phyloP scores from a whole-genome alignment of 2,888 invertebrate species.

The Leptinotarsa peninsularis region DNA sequence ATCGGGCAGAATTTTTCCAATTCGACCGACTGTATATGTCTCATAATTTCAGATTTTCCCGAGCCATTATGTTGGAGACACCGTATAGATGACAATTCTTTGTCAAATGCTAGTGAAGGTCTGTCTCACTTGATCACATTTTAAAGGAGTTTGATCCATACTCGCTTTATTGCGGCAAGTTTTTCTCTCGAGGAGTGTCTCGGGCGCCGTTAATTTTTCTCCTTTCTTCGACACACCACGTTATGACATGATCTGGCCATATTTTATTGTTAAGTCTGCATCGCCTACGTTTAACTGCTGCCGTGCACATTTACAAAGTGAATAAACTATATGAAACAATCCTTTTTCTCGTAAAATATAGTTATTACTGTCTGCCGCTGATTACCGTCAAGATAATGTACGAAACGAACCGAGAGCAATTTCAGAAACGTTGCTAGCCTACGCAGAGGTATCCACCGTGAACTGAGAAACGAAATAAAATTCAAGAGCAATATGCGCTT shows the following conservation, averaged over 20 bases:
- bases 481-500: slow-evolving; percentile 3
- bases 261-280: slow-evolving; percentile 33
- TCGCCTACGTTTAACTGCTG: slow-evolving; percentile 38
- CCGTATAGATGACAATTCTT: no score
- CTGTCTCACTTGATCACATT: no score
- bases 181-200: slow-evolving; percentile 16
- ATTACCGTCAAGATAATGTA: slow-evolving; percentile 28
- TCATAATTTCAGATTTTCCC: no score
- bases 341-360: slow-evolving; percentile 27
- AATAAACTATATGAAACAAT: slow-evolving; percentile 28
- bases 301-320: slow-evolving; percentile 30
- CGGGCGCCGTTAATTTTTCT: slow-evolving; percentile 16
- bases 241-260: slow-evolving; percentile 28
- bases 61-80: no score
- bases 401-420: slow-evolving; percentile 20
- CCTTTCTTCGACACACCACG: slow-evolving; percentile 2
- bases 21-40: no score
- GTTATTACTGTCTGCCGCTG: slow-evolving; percentile 28
- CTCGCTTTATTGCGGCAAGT: not conserved
- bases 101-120: no score
- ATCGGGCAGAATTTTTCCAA: no score
- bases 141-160: no score
- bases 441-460: slow-evolving; percentile 18
- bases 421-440: slow-evolving; percentile 13
- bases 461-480: not conserved